Percentiles rank a stretch among this genome's conserved stretches.
phyloP scores from a whole-genome alignment of 2,888 invertebrate genomes.

The Andrena haemorrhoa region DNA sequence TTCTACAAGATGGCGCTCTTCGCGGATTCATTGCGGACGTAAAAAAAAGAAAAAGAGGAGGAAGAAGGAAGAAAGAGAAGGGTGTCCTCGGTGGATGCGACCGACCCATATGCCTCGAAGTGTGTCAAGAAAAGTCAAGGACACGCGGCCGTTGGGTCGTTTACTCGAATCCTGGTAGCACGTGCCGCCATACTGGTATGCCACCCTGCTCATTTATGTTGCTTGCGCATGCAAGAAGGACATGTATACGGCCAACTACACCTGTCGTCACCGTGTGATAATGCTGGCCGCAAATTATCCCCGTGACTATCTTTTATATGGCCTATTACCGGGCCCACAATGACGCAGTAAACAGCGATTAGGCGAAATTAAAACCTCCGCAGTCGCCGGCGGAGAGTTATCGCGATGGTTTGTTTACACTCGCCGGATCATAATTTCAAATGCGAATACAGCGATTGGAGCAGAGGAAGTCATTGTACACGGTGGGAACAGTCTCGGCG shows the following conservation, averaged over 20 bases:
- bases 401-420: conserved; percentile 72
- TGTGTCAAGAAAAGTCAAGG: conserved; percentile 65
- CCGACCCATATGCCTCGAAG: conserved; percentile 3
- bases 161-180: conserved; percentile 63
- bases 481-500: conserved; percentile 5
- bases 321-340: conserved; percentile 74
- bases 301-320: conserved; percentile 71
- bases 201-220: conserved; percentile 75
- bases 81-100: conserved; percentile 29
- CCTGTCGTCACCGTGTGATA: conserved; percentile 77
- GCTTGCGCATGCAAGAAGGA: conserved; percentile 79
- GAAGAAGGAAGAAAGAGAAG: background rate
- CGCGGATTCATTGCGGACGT: conserved; percentile 46
- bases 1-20: conserved; percentile 36
- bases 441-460: conserved; percentile 49
- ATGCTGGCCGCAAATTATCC: conserved; percentile 72
- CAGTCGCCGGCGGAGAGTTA: conserved; percentile 63
- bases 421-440: conserved; percentile 67
- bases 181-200: conserved; percentile 58
- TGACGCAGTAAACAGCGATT: conserved; percentile 76
- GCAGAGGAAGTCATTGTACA: conserved; percentile 35
- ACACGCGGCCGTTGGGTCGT: conserved; percentile 52
- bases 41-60: background rate
- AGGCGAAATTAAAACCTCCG: conserved; percentile 77
- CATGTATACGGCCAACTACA: conserved; percentile 77